Percentiles rank a stretch among this genome's conserved stretches.
phyloP scores from a whole-genome alignment of 1,140 invertebrate species.

The honey bee (Apis mellifera) region DNA sequence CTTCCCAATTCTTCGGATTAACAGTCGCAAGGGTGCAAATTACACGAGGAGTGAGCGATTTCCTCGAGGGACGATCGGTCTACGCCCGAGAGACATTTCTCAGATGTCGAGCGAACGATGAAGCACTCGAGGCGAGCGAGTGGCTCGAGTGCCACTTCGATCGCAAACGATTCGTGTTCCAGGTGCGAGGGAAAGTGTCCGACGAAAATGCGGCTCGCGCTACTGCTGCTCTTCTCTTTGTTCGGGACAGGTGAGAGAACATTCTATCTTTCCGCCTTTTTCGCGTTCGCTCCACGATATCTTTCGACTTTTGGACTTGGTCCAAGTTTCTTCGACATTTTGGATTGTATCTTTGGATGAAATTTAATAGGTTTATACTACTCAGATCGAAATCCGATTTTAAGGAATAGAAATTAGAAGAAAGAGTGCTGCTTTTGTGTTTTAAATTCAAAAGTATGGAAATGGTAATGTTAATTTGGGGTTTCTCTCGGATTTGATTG shows the following conservation, averaged over 20 bases:
- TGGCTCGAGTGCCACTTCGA: slow-evolving; percentile 48
- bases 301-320: no score
- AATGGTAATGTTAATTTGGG: no score
- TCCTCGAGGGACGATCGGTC: slow-evolving; percentile 11
- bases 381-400: no score
- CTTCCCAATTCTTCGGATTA: background rate
- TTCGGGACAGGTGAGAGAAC: slow-evolving; percentile 63
- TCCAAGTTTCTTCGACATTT: no score
- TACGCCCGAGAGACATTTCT: slow-evolving; percentile 1
- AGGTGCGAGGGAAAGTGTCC: slow-evolving; percentile 55
- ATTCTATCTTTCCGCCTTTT: no score
- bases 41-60: background rate
- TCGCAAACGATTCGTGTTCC: slow-evolving; percentile 53
- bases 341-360: no score
- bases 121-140: slow-evolving; percentile 42
- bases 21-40: slow-evolving; percentile 4
- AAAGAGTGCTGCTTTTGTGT: no score
- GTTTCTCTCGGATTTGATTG: no score
- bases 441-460: no score
- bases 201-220: slow-evolving; percentile 65
- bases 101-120: slow-evolving; percentile 63
- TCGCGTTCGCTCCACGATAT: no score
- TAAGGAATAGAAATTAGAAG: no score
- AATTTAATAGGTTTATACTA: no score
- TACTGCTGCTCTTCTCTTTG: slow-evolving; percentile 59